Base-by-base conservation (phyloP, 2,888 invertebrate genomes). In the Drosophila engyochracea region DNA sequence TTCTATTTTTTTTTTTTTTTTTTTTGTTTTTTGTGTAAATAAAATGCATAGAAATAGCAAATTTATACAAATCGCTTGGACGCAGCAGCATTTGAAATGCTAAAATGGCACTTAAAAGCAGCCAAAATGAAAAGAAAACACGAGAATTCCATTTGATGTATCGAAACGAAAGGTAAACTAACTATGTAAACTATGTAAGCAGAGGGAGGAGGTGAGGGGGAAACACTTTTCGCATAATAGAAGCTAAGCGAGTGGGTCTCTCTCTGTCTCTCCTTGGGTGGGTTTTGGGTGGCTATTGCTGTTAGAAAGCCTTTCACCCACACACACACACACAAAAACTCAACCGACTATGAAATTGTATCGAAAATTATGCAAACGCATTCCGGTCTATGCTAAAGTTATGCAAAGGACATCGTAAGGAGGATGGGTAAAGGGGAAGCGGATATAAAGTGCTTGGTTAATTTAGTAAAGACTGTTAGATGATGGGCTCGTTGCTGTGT, bases 311-410 rank as follows among this genome's bases (percentile, higher is more conserved):
- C 85, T 90, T 91, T 91, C 87, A 81, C 87, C 66, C 66, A 37
- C 55, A 35, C 22, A 22, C 66, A 37, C 54, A 35, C 22, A 25
- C 16, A 16, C 12, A 51, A 68, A 79, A 85, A 79, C 67, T 55
- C 92, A 92, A 82, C 91, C 82, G 92, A 91, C 93, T 92, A 91
- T 93, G 93, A 93, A 93, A 93, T 93, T 92, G 93, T 91, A 92
- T 72, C 88, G 82, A 84, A 89, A 86, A 83, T 90, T 89, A 87
- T 90, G 85, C 87, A 87, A 85, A 78, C 77, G 58, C 68, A 71
- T 70, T 68, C 57, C 52, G 68, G 59, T 53, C 88, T 59, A 83
- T 81, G 85, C 74, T 70, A 82, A 91, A 91, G 84, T 91, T 91
- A 91, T 91, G 92, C 92, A 89, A 88, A 89, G 90, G 84, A 89